Base-by-base conservation (phyloP, 2,888 invertebrate genomes). In the Blera fallax region DNA sequence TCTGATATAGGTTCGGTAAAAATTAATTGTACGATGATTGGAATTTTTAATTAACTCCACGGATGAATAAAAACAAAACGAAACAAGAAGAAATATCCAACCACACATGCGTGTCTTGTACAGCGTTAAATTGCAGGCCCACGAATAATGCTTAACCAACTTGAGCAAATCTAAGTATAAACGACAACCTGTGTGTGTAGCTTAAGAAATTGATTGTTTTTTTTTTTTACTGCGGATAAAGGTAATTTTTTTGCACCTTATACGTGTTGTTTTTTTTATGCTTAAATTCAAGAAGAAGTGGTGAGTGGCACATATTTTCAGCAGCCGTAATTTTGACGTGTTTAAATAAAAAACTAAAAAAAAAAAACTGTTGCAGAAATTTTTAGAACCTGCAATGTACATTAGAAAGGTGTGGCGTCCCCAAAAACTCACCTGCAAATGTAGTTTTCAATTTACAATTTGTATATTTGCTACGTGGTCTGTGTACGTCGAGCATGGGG, bases 21-120 rank as follows among this genome's bases (percentile, higher is more conserved):
- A 87, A 87, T 87, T 87, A 82, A 82, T 87, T 82, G 72, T 82
- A 73, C 82, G 87, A 69, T 82, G 82, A 87, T 81, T 87, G 87
- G 87, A 87, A 87, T 87, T 87, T 87, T 87, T 87, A 87, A 87
- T 87, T 87, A 87, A 87, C 77, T 87, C 56, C 50, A 56, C 24
- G 40, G 58, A 54, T 29, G 76, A 48, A 76, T 70, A 70, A 70
- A 85, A 67, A 70, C 37, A 76, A 80, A 67, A 72, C 29, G 60
- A 77, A 64, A 18, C 18, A 50, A 64, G 40, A 54, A 73, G 45
- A 52, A 34, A 54, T 52, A 83, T 56, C 56, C 79, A 79, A 56
- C 62, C 48, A 11, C 62, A 52, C 62, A 78, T 78, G 82, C 67
- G 78, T 73, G 73, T 79, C 54, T 79, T 54, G 79, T 64, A 73